Conservation (phyloP, 1,140 invertebrate genomes). For the Drosophila bocki region DNA sequence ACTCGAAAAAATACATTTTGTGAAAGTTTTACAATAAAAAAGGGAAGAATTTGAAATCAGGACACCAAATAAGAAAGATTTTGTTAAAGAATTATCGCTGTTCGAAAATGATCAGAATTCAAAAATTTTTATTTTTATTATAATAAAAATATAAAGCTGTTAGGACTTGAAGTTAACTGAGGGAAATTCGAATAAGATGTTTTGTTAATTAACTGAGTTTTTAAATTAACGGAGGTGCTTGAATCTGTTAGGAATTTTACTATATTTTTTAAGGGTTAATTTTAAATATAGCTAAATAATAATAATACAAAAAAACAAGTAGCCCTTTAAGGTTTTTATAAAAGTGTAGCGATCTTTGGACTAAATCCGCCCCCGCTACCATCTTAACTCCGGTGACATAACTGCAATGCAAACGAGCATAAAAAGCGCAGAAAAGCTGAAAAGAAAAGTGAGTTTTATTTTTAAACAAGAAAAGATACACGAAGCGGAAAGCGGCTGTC, state of each 20-base stretch:
- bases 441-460: slow-evolving; percentile 43
- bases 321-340: no score
- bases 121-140: no score
- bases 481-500: slow-evolving; percentile 68
- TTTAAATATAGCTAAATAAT: no score
- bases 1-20: slow-evolving; percentile 19
- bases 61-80: background rate
- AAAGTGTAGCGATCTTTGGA: slow-evolving; percentile 28
- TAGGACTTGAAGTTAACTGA: background rate
- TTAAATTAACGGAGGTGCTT: no score
- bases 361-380: slow-evolving; percentile 25
- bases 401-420: slow-evolving; percentile 48
- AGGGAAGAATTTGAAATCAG: no score
- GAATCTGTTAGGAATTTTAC: no score
- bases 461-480: slow-evolving; percentile 60
- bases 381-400: slow-evolving; percentile 60
- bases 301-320: no score
- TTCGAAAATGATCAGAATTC: no score
- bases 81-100: background rate
- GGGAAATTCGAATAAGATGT: background rate
- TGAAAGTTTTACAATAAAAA: background rate
- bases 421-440: slow-evolving; percentile 19
- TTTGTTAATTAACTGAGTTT: no score
- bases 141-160: background rate
- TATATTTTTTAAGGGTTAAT: no score